Base-by-base conservation (phyloP, 1,140 invertebrate genomes). In the Leptinotarsa lineolata region DNA sequence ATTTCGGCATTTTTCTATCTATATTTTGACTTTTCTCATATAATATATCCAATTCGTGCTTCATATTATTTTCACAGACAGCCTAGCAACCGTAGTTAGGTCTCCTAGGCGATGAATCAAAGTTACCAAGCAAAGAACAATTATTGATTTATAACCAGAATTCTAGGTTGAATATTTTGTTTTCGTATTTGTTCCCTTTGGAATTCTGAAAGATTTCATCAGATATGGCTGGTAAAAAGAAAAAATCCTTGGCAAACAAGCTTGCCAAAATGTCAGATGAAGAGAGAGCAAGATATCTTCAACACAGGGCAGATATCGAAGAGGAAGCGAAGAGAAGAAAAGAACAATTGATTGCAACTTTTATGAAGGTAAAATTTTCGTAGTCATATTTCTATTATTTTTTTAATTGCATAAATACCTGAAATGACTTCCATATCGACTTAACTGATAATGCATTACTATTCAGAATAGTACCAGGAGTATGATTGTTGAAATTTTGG, bases 281-380 rank as follows among this genome's bases (percentile, higher is more conserved):
- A 83, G 92, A 94, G 84, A 86, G 91, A 8, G 88, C 90, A 2
- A 84, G 92, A 61, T 95, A 94, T 84, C 83, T 94, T 21, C 93
- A 94, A 79, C 91, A 93, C 81, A 87, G 91, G 39, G 92, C 92
- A 3, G 93, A 94, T 74, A 84, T 91, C 18, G 93, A 94, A 82
- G 90, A 94, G 79, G 93, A 95, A 83, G 90, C 91, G 0, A 87
- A 90, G 59, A 85, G 91, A 12, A 86, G 93, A 58, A 94, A 94
- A 82, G 88, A 93, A 79, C 92, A 94, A 81, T 86, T 95, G 3
- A 89, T 95, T 72, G 88, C 90, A 13, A 88, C 89, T 46, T 95
- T 91, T 78, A 91, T 93, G 81, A 94, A 93, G 87, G 93, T 94
- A n/a, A n/a, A n/a, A n/a, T n/a, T n/a, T n/a, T n/a, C n/a, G n/a